Percentiles rank a stretch among this genome's conserved stretches.
Conservation (phyloP, 2,113 vertebrate genomes). For the Ammodytes marinus region DNA sequence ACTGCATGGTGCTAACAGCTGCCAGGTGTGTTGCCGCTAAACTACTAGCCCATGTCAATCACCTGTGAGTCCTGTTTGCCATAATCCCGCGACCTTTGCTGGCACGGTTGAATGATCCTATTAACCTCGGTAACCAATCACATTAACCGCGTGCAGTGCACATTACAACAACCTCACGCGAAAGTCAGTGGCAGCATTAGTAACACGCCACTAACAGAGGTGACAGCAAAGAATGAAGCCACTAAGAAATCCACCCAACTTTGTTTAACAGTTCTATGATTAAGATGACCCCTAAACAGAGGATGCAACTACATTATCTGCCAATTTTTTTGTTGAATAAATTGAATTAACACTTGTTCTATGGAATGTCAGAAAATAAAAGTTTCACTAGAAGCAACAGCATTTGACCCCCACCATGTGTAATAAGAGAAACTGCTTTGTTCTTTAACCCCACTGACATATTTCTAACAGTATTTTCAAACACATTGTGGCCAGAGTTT, state of each 20-base stretch:
- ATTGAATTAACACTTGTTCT: background rate
- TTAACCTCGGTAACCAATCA: slow-evolving; percentile 45
- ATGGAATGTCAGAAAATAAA: no score
- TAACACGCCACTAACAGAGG: background rate
- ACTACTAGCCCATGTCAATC: slow-evolving; percentile 37
- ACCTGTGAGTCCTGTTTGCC: background rate
- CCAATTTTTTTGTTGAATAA: background rate
- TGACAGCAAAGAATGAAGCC: background rate
- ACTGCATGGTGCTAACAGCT: background rate
- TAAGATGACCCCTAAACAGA: background rate
- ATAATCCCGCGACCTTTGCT: slow-evolving; percentile 40
- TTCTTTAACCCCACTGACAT: no score
- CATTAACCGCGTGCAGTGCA: slow-evolving; percentile 28
- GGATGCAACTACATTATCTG: background rate
- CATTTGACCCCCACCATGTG: no score
- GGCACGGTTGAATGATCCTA: slow-evolving; percentile 17
- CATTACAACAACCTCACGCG: background rate
- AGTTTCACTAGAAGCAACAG: no score
- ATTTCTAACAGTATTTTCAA: no score
- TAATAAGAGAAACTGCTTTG: no score
- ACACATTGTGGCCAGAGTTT: no score
- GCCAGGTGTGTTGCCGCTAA: slow-evolving; percentile 4
- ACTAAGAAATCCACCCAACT: background rate
- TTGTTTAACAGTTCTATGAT: background rate
- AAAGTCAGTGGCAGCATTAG: background rate